A percentile compares a stretch with the other conserved stretches of the same genome.
Evolutionary conservation across 2,888 invertebrate species (phyloP).

Genomic region (Drosophila fungiperda): DNA sequence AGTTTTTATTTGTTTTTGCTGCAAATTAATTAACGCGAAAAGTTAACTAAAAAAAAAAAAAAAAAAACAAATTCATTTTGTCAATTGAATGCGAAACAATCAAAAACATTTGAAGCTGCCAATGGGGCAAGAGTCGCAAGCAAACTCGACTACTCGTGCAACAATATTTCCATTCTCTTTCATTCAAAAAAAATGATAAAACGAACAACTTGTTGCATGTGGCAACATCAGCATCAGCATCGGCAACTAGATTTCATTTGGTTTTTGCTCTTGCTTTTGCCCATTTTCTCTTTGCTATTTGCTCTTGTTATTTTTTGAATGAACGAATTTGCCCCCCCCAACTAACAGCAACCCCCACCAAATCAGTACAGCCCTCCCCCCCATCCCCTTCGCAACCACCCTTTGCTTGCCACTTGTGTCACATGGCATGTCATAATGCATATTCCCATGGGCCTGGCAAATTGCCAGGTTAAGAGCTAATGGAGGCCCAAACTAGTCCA

Average conservation of each 20-base stretch:
- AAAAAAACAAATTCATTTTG: background rate
- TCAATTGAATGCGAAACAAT: background rate
- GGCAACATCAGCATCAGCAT: background rate
- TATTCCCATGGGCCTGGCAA: slow-evolving; percentile 65
- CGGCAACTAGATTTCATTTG: background rate
- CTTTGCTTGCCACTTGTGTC: background rate
- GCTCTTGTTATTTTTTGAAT: background rate
- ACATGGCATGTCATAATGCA: slow-evolving; percentile 48
- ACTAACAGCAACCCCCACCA: background rate
- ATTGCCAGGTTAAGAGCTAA: slow-evolving; percentile 56
- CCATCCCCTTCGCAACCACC: too few relatives aligned
- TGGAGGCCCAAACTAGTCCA: slow-evolving; percentile 71
- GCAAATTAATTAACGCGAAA: background rate
- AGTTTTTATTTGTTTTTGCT: background rate
- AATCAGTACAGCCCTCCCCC: background rate
- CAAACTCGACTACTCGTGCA: background rate
- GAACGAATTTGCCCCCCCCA: background rate
- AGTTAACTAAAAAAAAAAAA: background rate
- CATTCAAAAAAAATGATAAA: slow-evolving; percentile 25
- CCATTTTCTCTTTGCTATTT: background rate
- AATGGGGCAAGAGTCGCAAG: background rate
- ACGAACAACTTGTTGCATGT: slow-evolving; percentile 45
- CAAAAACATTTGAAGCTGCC: background rate
- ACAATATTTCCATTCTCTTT: slow-evolving; percentile 10
- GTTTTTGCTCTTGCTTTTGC: background rate